Conservation (phyloP, 2,888 invertebrate genomes). For the Drosophila buzzatii region DNA sequence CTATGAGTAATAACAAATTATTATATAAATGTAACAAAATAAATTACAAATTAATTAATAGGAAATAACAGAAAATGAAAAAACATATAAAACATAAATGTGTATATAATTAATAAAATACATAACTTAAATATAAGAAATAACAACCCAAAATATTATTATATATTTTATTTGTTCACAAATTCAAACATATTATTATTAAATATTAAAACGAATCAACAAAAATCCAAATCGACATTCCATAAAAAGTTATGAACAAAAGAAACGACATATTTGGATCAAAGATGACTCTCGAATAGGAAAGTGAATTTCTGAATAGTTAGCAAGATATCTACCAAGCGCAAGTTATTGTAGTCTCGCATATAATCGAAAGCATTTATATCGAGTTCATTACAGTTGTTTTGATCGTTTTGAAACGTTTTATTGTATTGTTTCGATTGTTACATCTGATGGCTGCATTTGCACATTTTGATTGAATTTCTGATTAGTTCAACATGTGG, state of each 20-base stretch:
- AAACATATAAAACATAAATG: neutral
- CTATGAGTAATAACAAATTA: neutral
- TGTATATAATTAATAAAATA: neutral
- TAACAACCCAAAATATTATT: too few relatives aligned
- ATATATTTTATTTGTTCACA: too few relatives aligned
- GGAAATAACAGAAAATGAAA: neutral
- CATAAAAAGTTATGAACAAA: neutral
- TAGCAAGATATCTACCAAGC: too few relatives aligned
- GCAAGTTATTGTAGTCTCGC: neutral
- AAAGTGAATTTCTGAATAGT: neutral
- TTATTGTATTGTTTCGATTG: slow-evolving; percentile 31
- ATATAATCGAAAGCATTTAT: slow-evolving; percentile 17
- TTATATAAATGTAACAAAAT: neutral
- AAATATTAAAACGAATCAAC: neutral
- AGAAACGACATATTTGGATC: neutral
- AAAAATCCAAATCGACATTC: neutral
- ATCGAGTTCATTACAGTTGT: slow-evolving; percentile 7
- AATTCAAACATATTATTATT: too few relatives aligned
- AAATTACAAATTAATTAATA: neutral
- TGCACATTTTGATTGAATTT: slow-evolving; percentile 74
- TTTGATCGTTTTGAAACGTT: slow-evolving; percentile 35
- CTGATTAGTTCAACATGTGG: slow-evolving; percentile 72
- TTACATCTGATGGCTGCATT: slow-evolving; percentile 40
- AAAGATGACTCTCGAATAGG: neutral
- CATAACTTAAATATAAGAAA: neutral